Evolutionary conservation across 2,888 invertebrate genomes (phyloP).

Genomic region (Cotesia congregata): DNA sequence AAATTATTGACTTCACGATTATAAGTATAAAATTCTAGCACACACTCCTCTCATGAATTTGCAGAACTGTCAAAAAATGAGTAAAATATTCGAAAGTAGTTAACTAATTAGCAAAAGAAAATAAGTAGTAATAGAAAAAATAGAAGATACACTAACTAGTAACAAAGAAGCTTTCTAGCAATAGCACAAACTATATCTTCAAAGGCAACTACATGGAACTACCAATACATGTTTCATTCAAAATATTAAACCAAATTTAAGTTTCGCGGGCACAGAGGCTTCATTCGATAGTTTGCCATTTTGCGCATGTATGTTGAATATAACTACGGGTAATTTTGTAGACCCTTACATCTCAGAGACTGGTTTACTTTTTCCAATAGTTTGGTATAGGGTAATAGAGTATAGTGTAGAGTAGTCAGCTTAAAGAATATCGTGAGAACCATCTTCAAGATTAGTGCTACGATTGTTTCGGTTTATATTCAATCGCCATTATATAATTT

Average conservation of each 20-base stretch:
- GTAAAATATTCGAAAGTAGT: too few species aligned
- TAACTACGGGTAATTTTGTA: conserved; percentile 4
- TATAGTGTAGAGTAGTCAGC: background rate
- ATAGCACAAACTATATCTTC: too few species aligned
- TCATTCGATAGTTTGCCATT: background rate
- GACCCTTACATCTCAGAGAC: conserved; percentile 15
- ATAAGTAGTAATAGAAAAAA: too few species aligned
- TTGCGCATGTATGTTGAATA: conserved; percentile 48
- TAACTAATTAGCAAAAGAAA: too few species aligned
- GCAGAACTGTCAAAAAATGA: too few species aligned
- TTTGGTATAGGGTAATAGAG: background rate
- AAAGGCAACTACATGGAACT: too few species aligned
- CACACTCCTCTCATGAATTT: too few species aligned
- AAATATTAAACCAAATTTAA: conserved; percentile 24
- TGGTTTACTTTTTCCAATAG: background rate
- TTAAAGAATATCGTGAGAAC: background rate
- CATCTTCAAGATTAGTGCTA: background rate
- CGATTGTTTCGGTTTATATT: background rate
- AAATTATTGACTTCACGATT: too few species aligned
- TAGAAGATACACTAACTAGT: too few species aligned
- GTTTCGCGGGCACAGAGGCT: conserved; percentile 16
- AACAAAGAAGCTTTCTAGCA: too few species aligned
- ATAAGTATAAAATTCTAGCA: too few species aligned
- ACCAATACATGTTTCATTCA: background rate
- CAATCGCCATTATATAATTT: background rate